A percentile compares a stretch with the other conserved stretches of the same genome.
Evolutionary conservation across 2,113 vertebrate genomes (phyloP).

Genomic region (Onychorhynchus coronatus): DNA sequence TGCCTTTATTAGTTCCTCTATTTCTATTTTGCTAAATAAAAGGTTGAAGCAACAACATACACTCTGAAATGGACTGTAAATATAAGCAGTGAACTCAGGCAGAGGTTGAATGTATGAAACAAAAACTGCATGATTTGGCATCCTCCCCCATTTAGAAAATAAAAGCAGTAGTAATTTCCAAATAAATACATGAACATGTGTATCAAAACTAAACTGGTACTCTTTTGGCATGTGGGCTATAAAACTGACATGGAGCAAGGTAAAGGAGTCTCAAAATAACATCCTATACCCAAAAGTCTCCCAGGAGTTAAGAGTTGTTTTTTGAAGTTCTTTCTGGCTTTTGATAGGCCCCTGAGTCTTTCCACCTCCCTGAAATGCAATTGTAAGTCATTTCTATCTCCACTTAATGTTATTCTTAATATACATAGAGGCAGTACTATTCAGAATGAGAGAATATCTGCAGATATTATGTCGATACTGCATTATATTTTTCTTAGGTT

Average conservation of each 20-base stretch:
- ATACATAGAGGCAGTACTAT: background rate
- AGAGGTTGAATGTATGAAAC: slow-evolving; percentile 55
- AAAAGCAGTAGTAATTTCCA: slow-evolving; percentile 49
- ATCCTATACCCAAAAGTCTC: background rate
- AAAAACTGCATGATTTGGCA: slow-evolving; percentile 44
- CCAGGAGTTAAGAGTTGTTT: background rate
- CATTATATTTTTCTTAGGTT: slow-evolving; percentile 41
- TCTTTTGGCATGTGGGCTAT: background rate
- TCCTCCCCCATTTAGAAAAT: slow-evolving; percentile 61
- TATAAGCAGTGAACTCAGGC: slow-evolving; percentile 56
- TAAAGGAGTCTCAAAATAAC: background rate
- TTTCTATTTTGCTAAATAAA: slow-evolving; percentile 79
- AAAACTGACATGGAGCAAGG: background rate
- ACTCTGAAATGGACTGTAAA: slow-evolving; percentile 71
- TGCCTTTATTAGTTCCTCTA: slow-evolving; percentile 76
- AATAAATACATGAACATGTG: background rate
- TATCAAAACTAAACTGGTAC: background rate
- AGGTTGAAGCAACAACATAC: slow-evolving; percentile 64
- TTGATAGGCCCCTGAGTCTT: slow-evolving; percentile 2
- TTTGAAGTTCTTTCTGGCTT: background rate
- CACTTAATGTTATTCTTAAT: slow-evolving; percentile 2
- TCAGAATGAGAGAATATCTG: background rate
- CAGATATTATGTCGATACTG: background rate
- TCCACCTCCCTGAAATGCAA: background rate
- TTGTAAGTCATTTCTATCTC: background rate